Evolutionary conservation across 2,888 invertebrate species (phyloP).

Genomic region (Hyalella azteca): DNA sequence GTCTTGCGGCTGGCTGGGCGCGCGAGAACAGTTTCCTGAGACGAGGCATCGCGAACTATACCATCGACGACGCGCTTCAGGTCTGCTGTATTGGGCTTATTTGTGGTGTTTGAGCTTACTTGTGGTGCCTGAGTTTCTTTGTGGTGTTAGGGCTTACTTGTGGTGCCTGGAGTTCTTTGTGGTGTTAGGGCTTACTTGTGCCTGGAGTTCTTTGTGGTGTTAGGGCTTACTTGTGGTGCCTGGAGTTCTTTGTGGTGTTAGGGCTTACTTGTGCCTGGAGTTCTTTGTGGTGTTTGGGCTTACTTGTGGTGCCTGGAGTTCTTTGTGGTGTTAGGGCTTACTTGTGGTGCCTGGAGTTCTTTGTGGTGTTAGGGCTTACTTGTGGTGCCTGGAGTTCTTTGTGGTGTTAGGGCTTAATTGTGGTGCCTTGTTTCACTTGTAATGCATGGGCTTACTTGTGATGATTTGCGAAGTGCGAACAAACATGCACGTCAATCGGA

Average conservation of each 20-base stretch:
- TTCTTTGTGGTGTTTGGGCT: no score
- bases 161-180: not conserved
- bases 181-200: not conserved
- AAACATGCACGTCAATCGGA: no score
- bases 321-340: no score
- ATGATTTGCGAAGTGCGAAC: no score
- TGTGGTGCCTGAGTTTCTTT: not conserved
- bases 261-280: not conserved
- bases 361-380: no score
- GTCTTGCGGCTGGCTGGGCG: not conserved
- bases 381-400: no score
- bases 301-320: no score
- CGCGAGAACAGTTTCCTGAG: slow-evolving; percentile 4
- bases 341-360: no score
- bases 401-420: no score
- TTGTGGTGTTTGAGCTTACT: not conserved
- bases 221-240: not conserved
- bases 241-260: not conserved
- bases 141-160: not conserved
- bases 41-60: not conserved
- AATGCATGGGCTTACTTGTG: no score
- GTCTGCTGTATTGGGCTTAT: not conserved
- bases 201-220: not conserved
- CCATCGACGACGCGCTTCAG: slow-evolving; percentile 11
- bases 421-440: no score